phyloP scores from a whole-genome alignment of 2,113 vertebrate genomes.

The Cynopterus brachyotis region DNA sequence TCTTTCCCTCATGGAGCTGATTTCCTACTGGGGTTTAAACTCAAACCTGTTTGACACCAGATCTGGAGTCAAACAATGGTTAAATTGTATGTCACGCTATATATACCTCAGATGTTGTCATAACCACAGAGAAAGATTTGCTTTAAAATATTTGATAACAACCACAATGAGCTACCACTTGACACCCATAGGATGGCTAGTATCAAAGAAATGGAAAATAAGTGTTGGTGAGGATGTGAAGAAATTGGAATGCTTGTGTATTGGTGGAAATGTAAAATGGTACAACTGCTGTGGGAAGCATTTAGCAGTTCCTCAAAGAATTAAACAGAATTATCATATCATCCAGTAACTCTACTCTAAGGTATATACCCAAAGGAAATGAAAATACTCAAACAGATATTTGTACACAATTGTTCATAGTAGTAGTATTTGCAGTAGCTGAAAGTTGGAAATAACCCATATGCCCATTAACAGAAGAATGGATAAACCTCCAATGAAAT shows the following conservation, averaged over 20 bases:
- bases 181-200: not conserved
- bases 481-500: not conserved
- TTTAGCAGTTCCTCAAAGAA: not conserved
- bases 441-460: not conserved
- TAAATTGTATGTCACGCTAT: not conserved
- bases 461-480: not conserved
- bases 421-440: not conserved
- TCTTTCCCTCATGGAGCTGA: not conserved
- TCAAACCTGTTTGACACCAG: not conserved
- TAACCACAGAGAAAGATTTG: not conserved
- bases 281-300: not conserved
- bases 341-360: not conserved
- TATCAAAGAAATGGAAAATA: not conserved
- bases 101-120: not conserved
- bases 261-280: not conserved
- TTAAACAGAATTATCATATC: not conserved
- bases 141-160: conserved; percentile 8
- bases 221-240: not conserved
- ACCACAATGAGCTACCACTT: not conserved
- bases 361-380: not conserved
- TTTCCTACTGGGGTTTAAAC: not conserved
- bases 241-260: not conserved
- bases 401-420: not conserved
- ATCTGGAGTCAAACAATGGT: not conserved
- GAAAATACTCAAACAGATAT: not conserved